Percentiles rank a stretch among this genome's conserved stretches.
phyloP scores from a whole-genome alignment of 2,797 vertebrate species.

The Australoheros facetus region DNA sequence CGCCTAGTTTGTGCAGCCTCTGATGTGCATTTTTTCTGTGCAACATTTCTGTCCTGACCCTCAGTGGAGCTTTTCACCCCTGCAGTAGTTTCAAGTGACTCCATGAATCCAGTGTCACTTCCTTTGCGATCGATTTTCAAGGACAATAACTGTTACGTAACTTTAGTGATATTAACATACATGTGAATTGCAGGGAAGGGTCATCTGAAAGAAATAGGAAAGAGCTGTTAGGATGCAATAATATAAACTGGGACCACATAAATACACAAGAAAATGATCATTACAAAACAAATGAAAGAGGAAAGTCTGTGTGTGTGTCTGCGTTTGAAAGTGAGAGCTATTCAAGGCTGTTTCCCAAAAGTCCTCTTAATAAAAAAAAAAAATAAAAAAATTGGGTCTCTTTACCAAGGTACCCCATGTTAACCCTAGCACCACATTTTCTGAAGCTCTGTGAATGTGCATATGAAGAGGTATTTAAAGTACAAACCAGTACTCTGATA shows the following conservation, averaged over 20 bases:
- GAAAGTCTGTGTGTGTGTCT: neutral
- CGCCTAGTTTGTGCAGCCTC: constrained; percentile 82
- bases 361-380: constrained; percentile 46
- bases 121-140: constrained; percentile 73
- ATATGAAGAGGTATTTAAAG: constrained; percentile 17
- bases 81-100: constrained; percentile 90
- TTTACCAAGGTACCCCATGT: constrained; percentile 43
- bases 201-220: constrained; percentile 75
- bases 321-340: constrained; percentile 21
- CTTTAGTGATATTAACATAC: constrained; percentile 82
- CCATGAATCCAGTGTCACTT: constrained; percentile 86
- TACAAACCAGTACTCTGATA: neutral
- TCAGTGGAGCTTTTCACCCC: constrained; percentile 88
- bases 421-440: constrained; percentile 49
- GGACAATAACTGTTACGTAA: constrained; percentile 82
- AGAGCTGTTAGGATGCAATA: neutral
- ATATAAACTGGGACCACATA: neutral
- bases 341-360: constrained; percentile 52
- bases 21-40: constrained; percentile 83
- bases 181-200: constrained; percentile 79
- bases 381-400: constrained; percentile 41
- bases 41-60: constrained; percentile 86
- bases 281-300: neutral
- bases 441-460: constrained; percentile 9
- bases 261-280: neutral